These are phyloP conservation scores for Callaeas wilsoni DNA, from an alignment of 2,113 vertebrate genomes.

Conservation along the genomic window DNA sequence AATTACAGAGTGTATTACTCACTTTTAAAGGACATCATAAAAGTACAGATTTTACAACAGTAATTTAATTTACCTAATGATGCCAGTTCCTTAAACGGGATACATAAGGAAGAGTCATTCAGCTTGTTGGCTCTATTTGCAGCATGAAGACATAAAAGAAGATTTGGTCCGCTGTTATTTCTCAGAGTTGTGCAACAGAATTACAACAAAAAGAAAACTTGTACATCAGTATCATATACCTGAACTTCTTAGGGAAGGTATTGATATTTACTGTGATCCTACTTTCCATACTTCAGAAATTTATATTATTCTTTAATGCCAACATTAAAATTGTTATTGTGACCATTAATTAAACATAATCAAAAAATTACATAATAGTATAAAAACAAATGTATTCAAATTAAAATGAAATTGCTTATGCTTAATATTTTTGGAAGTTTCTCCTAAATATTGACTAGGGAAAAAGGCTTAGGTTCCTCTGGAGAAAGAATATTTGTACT, in stretches of 20 bases:
- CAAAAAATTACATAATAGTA: neutral
- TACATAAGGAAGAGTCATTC: neutral
- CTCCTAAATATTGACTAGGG: neutral
- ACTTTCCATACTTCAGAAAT: neutral
- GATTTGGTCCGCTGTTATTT: neutral
- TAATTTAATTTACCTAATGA: neutral
- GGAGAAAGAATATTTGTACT: neutral
- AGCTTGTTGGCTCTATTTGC: neutral
- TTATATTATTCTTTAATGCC: neutral
- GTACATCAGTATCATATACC: accelerated
- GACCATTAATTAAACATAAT: neutral
- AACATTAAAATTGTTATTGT: neutral
- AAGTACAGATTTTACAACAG: neutral
- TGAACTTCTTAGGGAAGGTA: neutral
- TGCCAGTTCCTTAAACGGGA: neutral
- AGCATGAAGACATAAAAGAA: neutral
- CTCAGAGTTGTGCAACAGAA: neutral
- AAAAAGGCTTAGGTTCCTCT: neutral
- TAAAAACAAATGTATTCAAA: neutral
- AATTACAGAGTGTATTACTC: neutral
- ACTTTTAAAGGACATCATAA: neutral
- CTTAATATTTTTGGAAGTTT: neutral
- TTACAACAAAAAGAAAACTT: neutral
- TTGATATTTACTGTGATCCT: neutral
- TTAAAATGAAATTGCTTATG: neutral